Evolutionary conservation across 64 coral and sea anemone genomes (phyloP).

Genomic region (Exaiptasia diaphana): DNA sequence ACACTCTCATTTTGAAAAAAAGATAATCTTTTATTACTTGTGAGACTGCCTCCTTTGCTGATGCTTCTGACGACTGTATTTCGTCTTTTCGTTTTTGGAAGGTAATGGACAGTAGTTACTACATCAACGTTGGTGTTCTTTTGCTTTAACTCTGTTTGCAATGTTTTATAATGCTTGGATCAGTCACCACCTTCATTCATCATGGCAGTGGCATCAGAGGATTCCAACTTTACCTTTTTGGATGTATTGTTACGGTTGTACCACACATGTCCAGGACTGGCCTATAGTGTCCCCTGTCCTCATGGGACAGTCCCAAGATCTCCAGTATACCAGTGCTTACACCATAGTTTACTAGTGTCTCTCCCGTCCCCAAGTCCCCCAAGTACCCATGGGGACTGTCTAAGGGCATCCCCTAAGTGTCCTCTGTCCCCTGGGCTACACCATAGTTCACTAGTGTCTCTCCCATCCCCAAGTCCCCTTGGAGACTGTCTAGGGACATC

Average conservation of each 20-base stretch:
- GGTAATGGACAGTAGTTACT: background rate
- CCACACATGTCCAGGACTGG: background rate
- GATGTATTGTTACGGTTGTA: too few relatives aligned
- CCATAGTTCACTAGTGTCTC: too few relatives aligned
- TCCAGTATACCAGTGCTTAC: too few relatives aligned
- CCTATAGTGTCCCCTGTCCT: background rate
- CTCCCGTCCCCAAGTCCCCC: too few relatives aligned
- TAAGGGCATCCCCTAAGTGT: too few relatives aligned
- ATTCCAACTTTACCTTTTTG: background rate
- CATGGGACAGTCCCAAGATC: too few relatives aligned
- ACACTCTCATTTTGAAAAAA: background rate
- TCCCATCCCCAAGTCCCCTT: too few relatives aligned
- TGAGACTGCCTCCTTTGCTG: background rate
- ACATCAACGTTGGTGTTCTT: background rate
- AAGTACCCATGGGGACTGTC: too few relatives aligned
- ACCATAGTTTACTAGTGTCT: too few relatives aligned
- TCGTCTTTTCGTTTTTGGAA: background rate
- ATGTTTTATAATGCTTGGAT: background rate
- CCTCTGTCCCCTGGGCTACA: too few relatives aligned
- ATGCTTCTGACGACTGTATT: background rate
- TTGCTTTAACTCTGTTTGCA: background rate
- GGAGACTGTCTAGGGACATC: too few relatives aligned
- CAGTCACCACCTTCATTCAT: background rate
- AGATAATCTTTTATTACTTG: background rate
- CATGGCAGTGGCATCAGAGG: background rate